Evolutionary conservation across 2,888 invertebrate species (phyloP).

Genomic region (Odontocolon sp.): DNA sequence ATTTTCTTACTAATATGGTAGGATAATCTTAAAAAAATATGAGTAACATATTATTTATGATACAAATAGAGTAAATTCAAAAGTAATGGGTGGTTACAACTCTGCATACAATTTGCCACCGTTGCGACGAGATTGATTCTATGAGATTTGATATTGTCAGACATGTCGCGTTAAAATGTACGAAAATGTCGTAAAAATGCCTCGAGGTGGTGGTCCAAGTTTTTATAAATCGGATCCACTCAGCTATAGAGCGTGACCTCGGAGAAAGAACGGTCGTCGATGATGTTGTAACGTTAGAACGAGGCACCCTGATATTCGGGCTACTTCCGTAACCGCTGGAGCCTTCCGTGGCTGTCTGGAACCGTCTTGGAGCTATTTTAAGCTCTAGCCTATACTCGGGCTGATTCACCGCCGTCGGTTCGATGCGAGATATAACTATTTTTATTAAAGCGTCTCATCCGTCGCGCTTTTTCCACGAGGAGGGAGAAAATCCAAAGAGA

Average conservation of each 20-base stretch:
- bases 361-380: conserved; percentile 64
- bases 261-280: not conserved
- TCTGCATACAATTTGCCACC: too few relatives aligned
- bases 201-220: too few relatives aligned
- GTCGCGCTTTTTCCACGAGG: conserved; percentile 36
- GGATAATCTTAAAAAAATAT: too few relatives aligned
- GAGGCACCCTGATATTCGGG: not conserved
- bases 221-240: not conserved
- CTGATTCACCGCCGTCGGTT: conserved; percentile 66
- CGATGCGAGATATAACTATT: conserved; percentile 80
- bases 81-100: too few relatives aligned
- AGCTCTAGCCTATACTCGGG: conserved; percentile 62
- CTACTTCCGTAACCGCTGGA: conserved; percentile 53
- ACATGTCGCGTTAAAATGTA: too few relatives aligned
- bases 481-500: conserved; percentile 1
- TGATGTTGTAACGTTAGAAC: conserved; percentile 29
- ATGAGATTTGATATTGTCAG: too few relatives aligned
- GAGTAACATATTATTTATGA: too few relatives aligned
- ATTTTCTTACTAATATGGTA: too few relatives aligned
- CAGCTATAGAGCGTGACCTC: not conserved
- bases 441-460: conserved; percentile 79
- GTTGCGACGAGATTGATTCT: too few relatives aligned
- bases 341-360: conserved; percentile 51
- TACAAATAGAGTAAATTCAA: too few relatives aligned
- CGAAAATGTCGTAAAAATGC: too few relatives aligned